These are phyloP conservation scores for Distichodus sexfasciatus DNA, from an alignment of 2,797 vertebrate species.

Conservation along the genomic window DNA sequence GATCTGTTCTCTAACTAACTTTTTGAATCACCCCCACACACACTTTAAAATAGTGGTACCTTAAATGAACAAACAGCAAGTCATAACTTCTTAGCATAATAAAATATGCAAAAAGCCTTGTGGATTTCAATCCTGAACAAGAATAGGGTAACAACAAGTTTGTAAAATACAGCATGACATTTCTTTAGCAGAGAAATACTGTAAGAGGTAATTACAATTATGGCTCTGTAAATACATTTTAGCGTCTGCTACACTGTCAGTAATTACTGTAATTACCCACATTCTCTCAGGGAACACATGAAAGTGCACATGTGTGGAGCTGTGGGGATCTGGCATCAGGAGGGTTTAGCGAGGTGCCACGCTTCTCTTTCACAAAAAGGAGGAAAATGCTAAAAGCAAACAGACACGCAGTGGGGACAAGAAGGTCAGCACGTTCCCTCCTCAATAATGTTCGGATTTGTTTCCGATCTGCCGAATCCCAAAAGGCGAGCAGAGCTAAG, in stretches of 20 bases:
- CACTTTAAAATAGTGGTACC: too few relatives aligned
- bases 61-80: too few relatives aligned
- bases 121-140: background rate
- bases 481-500: slow-evolving; percentile 10
- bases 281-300: background rate
- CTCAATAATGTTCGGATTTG: slow-evolving; percentile 40
- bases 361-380: too few relatives aligned
- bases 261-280: background rate
- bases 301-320: background rate
- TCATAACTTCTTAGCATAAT: too few relatives aligned
- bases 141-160: background rate
- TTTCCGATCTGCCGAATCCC: slow-evolving; percentile 27
- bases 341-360: too few relatives aligned
- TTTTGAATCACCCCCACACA: too few relatives aligned
- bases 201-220: background rate
- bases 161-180: background rate
- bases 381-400: too few relatives aligned
- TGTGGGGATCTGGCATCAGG: too few relatives aligned
- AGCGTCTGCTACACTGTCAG: background rate
- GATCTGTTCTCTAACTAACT: too few relatives aligned
- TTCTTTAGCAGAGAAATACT: background rate
- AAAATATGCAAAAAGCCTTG: too few relatives aligned
- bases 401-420: too few relatives aligned
- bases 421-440: background rate
- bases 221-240: background rate